These are phyloP conservation scores for Melanostoma scalare DNA, from an alignment of 2,888 invertebrate species.

Conservation along the genomic window DNA sequence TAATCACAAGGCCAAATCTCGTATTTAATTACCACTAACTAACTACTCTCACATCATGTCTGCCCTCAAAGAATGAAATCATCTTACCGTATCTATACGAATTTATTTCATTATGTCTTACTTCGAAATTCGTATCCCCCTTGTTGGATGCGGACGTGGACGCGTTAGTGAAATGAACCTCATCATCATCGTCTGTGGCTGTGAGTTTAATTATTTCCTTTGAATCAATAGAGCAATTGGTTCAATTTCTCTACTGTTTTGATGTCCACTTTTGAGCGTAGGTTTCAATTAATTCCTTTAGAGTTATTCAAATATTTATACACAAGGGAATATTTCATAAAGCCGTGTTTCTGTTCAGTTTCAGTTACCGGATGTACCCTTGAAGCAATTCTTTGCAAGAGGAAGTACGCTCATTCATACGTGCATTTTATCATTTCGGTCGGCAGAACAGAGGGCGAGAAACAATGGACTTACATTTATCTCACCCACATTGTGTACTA, in stretches of 20 bases:
- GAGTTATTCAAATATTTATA: constrained; percentile 25
- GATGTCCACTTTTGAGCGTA: constrained; percentile 3
- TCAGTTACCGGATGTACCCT: constrained; percentile 64
- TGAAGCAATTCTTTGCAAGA: constrained; percentile 47
- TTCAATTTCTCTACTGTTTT: not conserved
- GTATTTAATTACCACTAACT: too few species aligned
- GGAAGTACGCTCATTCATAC: constrained; percentile 71
- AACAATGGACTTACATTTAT: constrained; percentile 47
- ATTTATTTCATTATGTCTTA: too few species aligned
- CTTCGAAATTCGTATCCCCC: too few species aligned
- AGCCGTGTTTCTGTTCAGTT: not conserved
- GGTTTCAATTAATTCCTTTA: constrained; percentile 13
- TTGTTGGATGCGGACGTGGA: too few species aligned
- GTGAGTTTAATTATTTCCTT: constrained; percentile 10
- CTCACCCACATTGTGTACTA: constrained; percentile 17
- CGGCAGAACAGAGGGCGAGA: constrained; percentile 13
- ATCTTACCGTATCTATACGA: too few species aligned
- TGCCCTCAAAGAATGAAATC: too few species aligned
- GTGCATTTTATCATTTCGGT: constrained; percentile 55
- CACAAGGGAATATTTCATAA: not conserved
- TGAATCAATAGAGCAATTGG: constrained; percentile 13
- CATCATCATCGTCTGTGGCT: not conserved
- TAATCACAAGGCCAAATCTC: too few species aligned
- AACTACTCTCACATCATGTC: too few species aligned
- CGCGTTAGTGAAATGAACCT: constrained; percentile 14